Conservation (phyloP, 2,888 invertebrate genomes). For the Tridacna gigas region DNA sequence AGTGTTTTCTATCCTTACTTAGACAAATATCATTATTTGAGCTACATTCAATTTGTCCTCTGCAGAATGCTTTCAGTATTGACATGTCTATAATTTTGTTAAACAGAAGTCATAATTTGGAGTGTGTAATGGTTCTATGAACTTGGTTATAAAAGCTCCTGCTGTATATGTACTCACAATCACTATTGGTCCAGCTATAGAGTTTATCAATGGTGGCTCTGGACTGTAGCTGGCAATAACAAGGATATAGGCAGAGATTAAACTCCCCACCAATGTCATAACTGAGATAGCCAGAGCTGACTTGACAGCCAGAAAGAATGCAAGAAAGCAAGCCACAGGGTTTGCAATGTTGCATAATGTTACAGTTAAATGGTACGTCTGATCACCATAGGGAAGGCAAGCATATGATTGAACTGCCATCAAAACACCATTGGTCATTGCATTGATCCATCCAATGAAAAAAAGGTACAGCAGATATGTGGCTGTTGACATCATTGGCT, state of each 20-base stretch:
- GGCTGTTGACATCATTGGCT: constrained; percentile 31
- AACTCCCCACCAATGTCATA: constrained; percentile 84
- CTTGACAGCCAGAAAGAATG: constrained; percentile 85
- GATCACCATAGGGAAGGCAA: constrained; percentile 91
- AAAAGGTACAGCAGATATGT: constrained; percentile 79
- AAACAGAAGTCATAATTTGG: too few relatives aligned
- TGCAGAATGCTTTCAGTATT: too few relatives aligned
- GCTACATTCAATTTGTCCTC: too few relatives aligned
- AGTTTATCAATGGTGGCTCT: constrained; percentile 87
- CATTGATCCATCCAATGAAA: constrained; percentile 87
- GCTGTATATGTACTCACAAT: constrained; percentile 88
- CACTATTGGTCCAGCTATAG: constrained; percentile 87
- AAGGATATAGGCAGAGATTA: constrained; percentile 89
- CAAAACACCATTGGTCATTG: constrained; percentile 91
- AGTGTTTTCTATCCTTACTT: too few relatives aligned
- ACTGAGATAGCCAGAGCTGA: constrained; percentile 65
- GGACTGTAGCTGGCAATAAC: constrained; percentile 91
- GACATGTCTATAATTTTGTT: too few relatives aligned
- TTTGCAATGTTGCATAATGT: constrained; percentile 92
- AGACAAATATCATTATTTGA: too few relatives aligned
- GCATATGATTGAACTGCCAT: constrained; percentile 93
- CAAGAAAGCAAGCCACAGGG: constrained; percentile 90
- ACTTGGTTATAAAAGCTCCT: too few relatives aligned
- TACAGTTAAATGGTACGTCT: constrained; percentile 91
- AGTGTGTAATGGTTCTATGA: too few relatives aligned